Base-by-base conservation (phyloP, 1,140 invertebrate species). In the Drosophila nigrodunni region DNA sequence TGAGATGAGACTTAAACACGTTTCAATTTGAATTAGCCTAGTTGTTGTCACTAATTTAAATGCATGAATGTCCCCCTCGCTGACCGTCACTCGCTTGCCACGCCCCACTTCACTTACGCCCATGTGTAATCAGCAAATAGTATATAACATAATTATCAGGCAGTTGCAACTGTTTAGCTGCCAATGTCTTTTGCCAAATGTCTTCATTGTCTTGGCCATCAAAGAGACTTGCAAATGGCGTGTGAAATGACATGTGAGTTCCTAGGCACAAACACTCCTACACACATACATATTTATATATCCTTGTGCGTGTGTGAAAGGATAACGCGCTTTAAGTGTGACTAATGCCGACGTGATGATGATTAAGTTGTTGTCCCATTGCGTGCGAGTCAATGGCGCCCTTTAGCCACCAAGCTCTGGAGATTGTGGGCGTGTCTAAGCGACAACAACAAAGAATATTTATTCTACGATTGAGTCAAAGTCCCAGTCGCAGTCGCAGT, bases 261-360 rank as follows among this genome's bases (percentile, higher is more conserved):
- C 57, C n/a, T n/a, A n/a, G n/a, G n/a, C n/a, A n/a, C n/a, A n/a
- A n/a, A n/a, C n/a, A n/a, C n/a, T n/a, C n/a, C 54, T 41, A 46
- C 34, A 65, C 50, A 44, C 15, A 58, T 35, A 46, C 13, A 18
- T 21, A 59, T 7, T 59, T 25, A 50, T 18, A 41, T 41, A 41
- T 41, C 11, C 9, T 41, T 35, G 39, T 43, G 62, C 10, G 55
- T 58, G 67, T 46, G 67, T 39, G 25, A 79, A 83, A 78, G 80
- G 85, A 88, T 88, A 85, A 88, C 65, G 77, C 77, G 62, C 59
- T 67, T 69, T 41, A 68, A 85, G 83, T 88, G 83, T 88, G 85
- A 88, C 85, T 88, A 88, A 88, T 88, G 83, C 68, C 65, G 74
- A 75, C 80, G 82, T 89, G 83, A 88, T 85, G 85, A 88, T 89